Conservation (phyloP, 2,797 vertebrate genomes). For the Scolopax rusticola region DNA sequence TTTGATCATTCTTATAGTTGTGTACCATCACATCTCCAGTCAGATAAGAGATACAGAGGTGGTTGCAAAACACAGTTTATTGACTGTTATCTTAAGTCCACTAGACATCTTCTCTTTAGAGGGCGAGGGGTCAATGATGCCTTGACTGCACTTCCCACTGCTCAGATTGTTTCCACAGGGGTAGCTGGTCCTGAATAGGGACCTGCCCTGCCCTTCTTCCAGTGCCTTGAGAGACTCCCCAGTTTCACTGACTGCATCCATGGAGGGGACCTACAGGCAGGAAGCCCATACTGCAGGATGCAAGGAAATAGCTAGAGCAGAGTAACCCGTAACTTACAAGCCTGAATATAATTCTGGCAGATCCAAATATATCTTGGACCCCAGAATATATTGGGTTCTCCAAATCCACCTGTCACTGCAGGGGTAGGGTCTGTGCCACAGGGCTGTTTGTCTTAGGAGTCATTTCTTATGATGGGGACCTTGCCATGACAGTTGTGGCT, state of each 20-base stretch:
- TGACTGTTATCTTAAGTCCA: background rate
- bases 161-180: background rate
- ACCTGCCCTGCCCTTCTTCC: background rate
- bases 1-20: background rate
- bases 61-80: background rate
- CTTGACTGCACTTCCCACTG: background rate
- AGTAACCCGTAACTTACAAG: background rate
- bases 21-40: background rate
- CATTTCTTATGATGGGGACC: background rate
- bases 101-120: background rate
- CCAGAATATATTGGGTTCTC: background rate
- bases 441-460: background rate
- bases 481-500: background rate
- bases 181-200: background rate
- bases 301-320: background rate
- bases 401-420: background rate
- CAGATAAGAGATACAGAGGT: background rate
- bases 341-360: background rate
- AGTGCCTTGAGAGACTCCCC: background rate
- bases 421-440: background rate
- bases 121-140: fast-evolving
- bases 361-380: background rate
- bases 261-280: background rate
- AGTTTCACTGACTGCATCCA: background rate
- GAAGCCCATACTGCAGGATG: background rate